Base-by-base conservation (phyloP, 1,140 invertebrate genomes). In the Neotoxoptera formosana region DNA sequence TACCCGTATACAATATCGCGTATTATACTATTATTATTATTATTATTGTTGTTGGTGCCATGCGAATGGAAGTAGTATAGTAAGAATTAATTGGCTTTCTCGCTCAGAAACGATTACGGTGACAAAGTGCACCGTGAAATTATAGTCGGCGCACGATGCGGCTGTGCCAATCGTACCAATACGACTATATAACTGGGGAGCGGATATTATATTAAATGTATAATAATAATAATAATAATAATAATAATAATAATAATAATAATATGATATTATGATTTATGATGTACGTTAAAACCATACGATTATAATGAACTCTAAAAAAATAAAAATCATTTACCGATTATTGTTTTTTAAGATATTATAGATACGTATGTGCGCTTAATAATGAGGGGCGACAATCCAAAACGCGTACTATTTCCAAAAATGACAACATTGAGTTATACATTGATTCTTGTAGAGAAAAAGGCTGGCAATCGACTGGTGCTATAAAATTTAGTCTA, bases 61-160 rank as follows among this genome's bases (percentile, higher is more conserved):
- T 21, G 21, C 45, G 41, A 84, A 84, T 84, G 83, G 20, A 84
- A 36, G 41, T 14, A 45, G 83, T 25, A 41, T 14, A 45, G 83
- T 25, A 41, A 84, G 36, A 84, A 45, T 84, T 84, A 84, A 84
- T 84, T 41, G 83, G 83, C 36, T 41, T 84, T 84, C 83, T 84
- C 41, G 83, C 21, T 41, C 83, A 84, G 23, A 41, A 41, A 84
- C 83, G 36, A 41, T 41, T 84, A 41, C 83, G 36, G 83, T 41
- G 83, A 84, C 83, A 84, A 84, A 84, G 83, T 41, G 23, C 83
- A 84, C 34, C 36, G 83, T 84, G 83, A 84, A 84, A 84, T 84
- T 41, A n/a, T n/a, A 84, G 83, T 84, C 83, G 41, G 36, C 36
- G 36, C 36, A 41, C 83, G 83, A 76, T 76, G 83, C 34, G 36